Base-by-base conservation (phyloP, 53 echinoderm and acorn worm genomes). In the Henricia sp. region DNA sequence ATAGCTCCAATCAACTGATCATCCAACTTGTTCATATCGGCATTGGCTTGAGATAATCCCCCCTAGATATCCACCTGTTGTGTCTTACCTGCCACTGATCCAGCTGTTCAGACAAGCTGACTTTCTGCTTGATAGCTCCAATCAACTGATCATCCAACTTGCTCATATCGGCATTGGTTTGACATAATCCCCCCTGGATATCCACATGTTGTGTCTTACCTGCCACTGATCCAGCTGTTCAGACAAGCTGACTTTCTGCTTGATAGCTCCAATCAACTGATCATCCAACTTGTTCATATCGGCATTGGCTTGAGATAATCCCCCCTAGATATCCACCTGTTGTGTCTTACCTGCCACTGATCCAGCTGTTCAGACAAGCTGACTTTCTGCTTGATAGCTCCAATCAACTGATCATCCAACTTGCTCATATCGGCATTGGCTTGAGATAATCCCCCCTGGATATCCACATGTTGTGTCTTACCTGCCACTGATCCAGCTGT, bases 11-110 rank as follows among this genome's bases (percentile, higher is more conserved):
- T 48, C 60, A 92, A 41, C 82, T 92, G 92, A 20, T 85, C 82
- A 48, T 92, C 92, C 51, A 92, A 48, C 23, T 89, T 77, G 57
- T 57, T 78, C 68, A 92, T 56, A 35, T 89, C 85, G 33, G 62
- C 69, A 32, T 78, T 70, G 20, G 92, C 89, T 40, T 84, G 68
- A 11, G 37, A 66, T 33, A 92, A 51, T 39, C 86, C 85, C 58
- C 44, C 35, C 50, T 92, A 89, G 2, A 83, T 66, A n/a, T n/a
- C n/a, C n/a, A n/a, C n/a, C n/a, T n/a, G n/a, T n/a, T n/a, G n/a
- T n/a, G n/a, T n/a, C n/a, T n/a, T n/a, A 92, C 92, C 92, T 92
- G 89, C 92, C 92, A 92, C 34, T 89, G 67, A 59, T 92, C 92
- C 24, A 83, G 76, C 73, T 92, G 85, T 50, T 92, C 84, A 13